Base-by-base conservation (phyloP, 2,113 vertebrate species). In the Balaeniceps rex region DNA sequence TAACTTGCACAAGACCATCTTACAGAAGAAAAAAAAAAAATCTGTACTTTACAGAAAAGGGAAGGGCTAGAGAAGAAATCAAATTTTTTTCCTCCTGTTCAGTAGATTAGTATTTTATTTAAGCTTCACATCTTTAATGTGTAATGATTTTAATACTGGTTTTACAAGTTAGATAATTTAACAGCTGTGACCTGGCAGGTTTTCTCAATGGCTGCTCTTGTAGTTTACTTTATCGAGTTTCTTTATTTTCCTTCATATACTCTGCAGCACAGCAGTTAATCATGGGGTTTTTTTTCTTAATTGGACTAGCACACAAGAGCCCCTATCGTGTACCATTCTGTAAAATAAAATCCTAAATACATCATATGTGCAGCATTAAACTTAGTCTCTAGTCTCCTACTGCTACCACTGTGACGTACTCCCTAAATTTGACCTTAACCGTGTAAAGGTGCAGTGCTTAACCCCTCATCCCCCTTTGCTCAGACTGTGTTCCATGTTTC, bases 401-500 rank as follows among this genome's bases (percentile, higher is more conserved):
- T 40, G 82, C 0, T 49, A 19, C 25, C 36, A 16, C 25, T 21
- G n/a, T n/a, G 74, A 7, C 21, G 66, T 23, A 4, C 0, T 55
- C 58, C 44, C 57, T 28, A 3, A 26, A 36, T 40, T 7, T 78
- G 60, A 13, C 21, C 25, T 12, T 12, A 29, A 7, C 18, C 1
- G 4, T 0, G 3, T 1, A 26, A 63, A 9, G 1, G 22, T n/a
- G 54, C 65, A 10, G 34, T 9, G 52, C 34, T 86, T 7, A 25
- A 0, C n/a, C 4, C 19, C 63, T 49, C n/a, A 5, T 1, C 18
- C 7, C 18, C 28, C 75, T 54, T 52, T 21, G 58, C 51, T 36
- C n/a, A 42, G 40, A 3, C 82, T 34, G 3, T 8, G 1, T 14
- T 21, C n/a, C 0, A 0, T n/a, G 9, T 1, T 70, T n/a, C 54